These are phyloP conservation scores for Eulemur mongoz DNA, from an alignment of 2,797 vertebrate genomes.

Conservation along the genomic window DNA sequence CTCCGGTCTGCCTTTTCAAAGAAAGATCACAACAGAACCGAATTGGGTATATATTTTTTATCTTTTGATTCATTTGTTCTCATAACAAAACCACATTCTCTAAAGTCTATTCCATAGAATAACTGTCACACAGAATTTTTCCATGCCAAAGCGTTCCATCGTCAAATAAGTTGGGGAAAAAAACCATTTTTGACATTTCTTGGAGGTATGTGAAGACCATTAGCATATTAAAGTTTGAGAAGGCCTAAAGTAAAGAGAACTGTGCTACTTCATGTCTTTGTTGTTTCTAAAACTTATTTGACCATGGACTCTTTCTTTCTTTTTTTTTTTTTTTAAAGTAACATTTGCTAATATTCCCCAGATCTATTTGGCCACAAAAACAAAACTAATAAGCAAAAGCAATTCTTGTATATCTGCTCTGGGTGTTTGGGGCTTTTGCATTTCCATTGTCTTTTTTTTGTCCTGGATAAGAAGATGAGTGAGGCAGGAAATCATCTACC, in stretches of 20 bases:
- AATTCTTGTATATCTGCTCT: neutral
- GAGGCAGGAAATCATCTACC: neutral
- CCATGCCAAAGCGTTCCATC: neutral
- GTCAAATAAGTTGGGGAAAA: neutral
- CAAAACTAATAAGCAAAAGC: neutral
- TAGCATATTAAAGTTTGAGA: neutral
- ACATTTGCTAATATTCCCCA: neutral
- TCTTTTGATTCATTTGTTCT: slow-evolving; percentile 1
- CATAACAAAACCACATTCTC: neutral
- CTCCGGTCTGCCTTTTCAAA: neutral
- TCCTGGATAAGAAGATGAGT: neutral
- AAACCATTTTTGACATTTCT: neutral
- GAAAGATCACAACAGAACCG: neutral
- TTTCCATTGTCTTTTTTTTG: neutral
- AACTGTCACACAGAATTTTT: neutral
- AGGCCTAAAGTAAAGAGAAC: neutral
- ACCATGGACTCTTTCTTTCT: neutral
- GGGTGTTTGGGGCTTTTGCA: neutral
- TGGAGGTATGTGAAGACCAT: neutral
- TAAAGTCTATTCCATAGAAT: neutral
- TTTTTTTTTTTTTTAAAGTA: neutral
- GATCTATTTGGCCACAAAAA: neutral
- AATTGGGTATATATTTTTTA: neutral
- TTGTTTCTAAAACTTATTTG: slow-evolving; percentile 22
- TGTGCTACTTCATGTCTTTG: neutral